These are phyloP conservation scores for Halcyon leucocephala DNA, from an alignment of 2,797 vertebrate species.

Conservation along the genomic window DNA sequence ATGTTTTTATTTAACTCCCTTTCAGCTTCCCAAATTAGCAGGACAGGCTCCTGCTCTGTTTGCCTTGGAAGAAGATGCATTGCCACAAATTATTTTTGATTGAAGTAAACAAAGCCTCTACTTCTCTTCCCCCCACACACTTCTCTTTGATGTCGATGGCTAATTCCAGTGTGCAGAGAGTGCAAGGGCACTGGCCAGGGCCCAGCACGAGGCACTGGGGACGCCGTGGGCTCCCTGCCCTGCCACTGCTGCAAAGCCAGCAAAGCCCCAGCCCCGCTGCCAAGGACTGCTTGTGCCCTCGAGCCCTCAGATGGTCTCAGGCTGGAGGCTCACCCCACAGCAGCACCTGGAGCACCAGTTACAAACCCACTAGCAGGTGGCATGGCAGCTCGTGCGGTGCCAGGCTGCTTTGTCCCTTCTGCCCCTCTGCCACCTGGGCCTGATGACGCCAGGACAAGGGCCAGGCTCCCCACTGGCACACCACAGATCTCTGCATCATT, in stretches of 20 bases:
- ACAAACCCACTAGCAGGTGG: neutral
- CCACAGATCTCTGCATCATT: neutral
- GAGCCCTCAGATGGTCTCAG: neutral
- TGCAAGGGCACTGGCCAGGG: accelerated
- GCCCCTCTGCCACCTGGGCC: neutral
- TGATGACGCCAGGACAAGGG: neutral
- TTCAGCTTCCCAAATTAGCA: conserved; percentile 35
- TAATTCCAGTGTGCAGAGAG: neutral
- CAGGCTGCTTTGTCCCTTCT: neutral
- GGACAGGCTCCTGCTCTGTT: neutral
- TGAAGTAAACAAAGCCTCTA: conserved; percentile 40
- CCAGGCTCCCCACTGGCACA: neutral
- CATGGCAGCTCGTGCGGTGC: accelerated
- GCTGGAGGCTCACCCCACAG: neutral
- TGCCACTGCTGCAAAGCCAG: neutral
- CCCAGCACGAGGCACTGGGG: neutral
- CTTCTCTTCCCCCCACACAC: neutral
- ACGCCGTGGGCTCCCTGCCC: neutral
- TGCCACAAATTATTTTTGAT: conserved; percentile 40
- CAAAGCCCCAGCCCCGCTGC: neutral
- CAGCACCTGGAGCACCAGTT: neutral
- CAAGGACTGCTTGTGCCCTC: neutral
- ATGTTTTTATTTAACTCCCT: conserved; percentile 36
- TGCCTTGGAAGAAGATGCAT: conserved; percentile 35
- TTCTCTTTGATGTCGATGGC: neutral